These are phyloP conservation scores for Ypsolopha sequella DNA, from an alignment of 2,888 invertebrate species.

Conservation along the genomic window DNA sequence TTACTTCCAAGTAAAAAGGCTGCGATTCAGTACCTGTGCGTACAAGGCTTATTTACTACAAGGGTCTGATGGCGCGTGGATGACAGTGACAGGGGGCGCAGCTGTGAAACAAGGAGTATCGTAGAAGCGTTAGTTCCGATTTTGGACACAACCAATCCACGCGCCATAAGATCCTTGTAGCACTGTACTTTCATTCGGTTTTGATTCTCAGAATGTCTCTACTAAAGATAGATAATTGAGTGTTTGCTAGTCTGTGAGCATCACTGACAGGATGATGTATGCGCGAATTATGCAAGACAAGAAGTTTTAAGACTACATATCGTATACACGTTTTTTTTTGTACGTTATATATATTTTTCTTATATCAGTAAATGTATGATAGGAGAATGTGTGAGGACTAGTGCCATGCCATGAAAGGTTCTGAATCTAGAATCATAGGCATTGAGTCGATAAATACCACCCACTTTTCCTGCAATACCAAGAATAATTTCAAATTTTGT, in stretches of 20 bases:
- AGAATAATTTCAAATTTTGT: constrained; percentile 40
- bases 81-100: too few relatives aligned
- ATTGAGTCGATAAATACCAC: constrained; percentile 67
- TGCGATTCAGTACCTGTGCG: too few relatives aligned
- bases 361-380: constrained; percentile 43
- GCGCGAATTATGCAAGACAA: constrained; percentile 67
- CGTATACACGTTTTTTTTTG: not conserved
- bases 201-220: not conserved
- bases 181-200: too few relatives aligned
- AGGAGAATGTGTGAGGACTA: constrained; percentile 67
- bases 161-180: too few relatives aligned
- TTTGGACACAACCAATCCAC: too few relatives aligned
- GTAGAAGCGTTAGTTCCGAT: too few relatives aligned
- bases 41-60: too few relatives aligned
- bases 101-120: too few relatives aligned
- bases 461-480: constrained; percentile 64
- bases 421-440: constrained; percentile 65
- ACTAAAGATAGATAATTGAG: constrained; percentile 19
- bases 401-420: constrained; percentile 71
- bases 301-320: constrained; percentile 7
- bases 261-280: constrained; percentile 67
- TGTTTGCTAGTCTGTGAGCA: constrained; percentile 68
- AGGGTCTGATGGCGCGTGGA: too few relatives aligned
- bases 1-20: too few relatives aligned
- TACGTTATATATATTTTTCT: not conserved